Percentiles rank a stretch among this genome's conserved stretches.
Conservation (phyloP, 2,113 vertebrate genomes). For the Amphiprion ocellaris region DNA sequence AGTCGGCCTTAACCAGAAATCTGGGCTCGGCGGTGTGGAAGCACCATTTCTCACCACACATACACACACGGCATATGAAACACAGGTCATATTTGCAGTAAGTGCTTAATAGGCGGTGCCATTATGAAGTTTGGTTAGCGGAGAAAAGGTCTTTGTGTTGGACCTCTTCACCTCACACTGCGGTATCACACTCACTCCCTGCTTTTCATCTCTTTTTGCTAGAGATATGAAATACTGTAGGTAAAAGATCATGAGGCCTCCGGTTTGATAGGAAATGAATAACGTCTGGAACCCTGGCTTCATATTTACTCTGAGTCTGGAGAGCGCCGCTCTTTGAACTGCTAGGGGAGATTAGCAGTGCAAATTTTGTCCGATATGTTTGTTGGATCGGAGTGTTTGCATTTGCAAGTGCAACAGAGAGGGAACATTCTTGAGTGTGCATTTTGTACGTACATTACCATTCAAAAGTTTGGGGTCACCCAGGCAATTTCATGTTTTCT, state of each 20-base stretch:
- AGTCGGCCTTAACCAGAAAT: conserved; percentile 39
- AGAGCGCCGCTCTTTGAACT: conserved; percentile 51
- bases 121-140: conserved; percentile 30
- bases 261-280: conserved; percentile 55
- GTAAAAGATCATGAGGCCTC: conserved; percentile 63
- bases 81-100: conserved; percentile 21
- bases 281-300: conserved; percentile 52
- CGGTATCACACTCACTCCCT: conserved; percentile 44
- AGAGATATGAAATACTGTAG: conserved; percentile 53
- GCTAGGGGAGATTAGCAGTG: conserved; percentile 53
- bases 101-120: background rate
- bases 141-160: conserved; percentile 36
- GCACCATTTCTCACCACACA: conserved; percentile 17
- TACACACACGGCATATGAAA: conserved; percentile 19
- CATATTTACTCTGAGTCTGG: conserved; percentile 62
- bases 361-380: conserved; percentile 48
- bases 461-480: too few species aligned
- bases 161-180: conserved; percentile 21
- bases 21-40: conserved; percentile 30
- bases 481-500: background rate
- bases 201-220: conserved; percentile 63
- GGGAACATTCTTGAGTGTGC: background rate
- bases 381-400: conserved; percentile 17
- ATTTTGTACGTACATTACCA: conserved; percentile 2
- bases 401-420: background rate